Evolutionary conservation across 1,140 invertebrate species (phyloP), one percentile per base, ranked within the genome.

Genomic region (Oryctes rhinoceros): DNA sequence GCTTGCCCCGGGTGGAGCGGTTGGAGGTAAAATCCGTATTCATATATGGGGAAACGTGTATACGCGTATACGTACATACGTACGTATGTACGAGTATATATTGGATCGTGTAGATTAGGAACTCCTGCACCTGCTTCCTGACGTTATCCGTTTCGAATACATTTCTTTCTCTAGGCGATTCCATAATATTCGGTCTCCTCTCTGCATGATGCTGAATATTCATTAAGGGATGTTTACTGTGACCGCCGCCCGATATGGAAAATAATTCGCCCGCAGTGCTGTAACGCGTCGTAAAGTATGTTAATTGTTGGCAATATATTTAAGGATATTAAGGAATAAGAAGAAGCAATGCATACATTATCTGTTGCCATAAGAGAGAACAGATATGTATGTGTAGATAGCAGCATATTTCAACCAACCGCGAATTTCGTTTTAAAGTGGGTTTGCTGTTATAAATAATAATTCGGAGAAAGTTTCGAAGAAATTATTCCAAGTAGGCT

Each of bases 121-220:
- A 24, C 65, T 71, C 18, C 24, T 9, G 65, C 65, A 71, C 65
- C 65, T 71, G 65, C 65, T 71, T 59, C 53, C 53, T 15, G 53
- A 6, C 18, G 18, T 59, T 18, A 59, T 59, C 53, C 53, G 15
- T 24, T 67, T 24, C 65, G 65, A 35, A 37, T 71, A 71, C 65
- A 37, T 71, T 71, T 71, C 65, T 71, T 71, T 71, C 65, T 71
- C 65, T 37, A 71, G 65, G 65, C 65, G 20, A 71, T 71, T 71
- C 35, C 24, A 24, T 37, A 71, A 71, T 71, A 71, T 71, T 24
- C 24, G 35, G 65, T 71, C 65, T 3, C 39, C 39, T 37, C 65
- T 37, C 18, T 71, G 65, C 65, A 71, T 71, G 65, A 71, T 71
- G 65, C 65, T 71, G 65, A 71, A 71, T 71, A 71, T 71, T 71